phyloP scores from a whole-genome alignment of 2,113 vertebrate genomes.

The Axis porcinus region DNA sequence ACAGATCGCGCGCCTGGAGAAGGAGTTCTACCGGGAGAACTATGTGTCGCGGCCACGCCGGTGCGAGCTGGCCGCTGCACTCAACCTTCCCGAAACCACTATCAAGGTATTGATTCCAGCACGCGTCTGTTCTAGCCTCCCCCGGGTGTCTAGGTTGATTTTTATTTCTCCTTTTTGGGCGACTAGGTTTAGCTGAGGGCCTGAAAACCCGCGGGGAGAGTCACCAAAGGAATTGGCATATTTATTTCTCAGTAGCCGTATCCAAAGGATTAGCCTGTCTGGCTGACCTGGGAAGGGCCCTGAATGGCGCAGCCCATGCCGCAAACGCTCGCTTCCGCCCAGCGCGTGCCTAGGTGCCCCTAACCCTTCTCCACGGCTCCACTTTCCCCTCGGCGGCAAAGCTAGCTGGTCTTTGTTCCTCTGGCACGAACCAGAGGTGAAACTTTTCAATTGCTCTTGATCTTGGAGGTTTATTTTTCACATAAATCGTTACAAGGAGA shows the following conservation, averaged over 20 bases:
- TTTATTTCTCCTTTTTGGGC: not conserved
- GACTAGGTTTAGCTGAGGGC: not conserved
- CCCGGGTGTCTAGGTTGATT: not conserved
- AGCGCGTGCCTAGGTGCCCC: not conserved
- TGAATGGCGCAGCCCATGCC: not conserved
- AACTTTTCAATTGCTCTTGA: slow-evolving; percentile 55
- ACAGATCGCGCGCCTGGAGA: slow-evolving; percentile 91
- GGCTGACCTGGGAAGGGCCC: not conserved
- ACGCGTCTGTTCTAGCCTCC: not conserved
- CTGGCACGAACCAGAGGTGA: not conserved
- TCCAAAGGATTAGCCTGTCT: not conserved
- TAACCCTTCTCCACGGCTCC: not conserved
- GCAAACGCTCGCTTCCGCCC: not conserved
- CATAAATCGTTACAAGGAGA: slow-evolving; percentile 19
- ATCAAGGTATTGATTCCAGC: slow-evolving; percentile 90
- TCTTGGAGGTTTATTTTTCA: slow-evolving; percentile 39
- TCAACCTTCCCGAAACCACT: slow-evolving; percentile 97
- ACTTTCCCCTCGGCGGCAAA: not conserved
- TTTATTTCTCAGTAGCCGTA: not conserved
- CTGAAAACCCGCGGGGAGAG: not conserved
- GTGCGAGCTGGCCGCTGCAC: slow-evolving; percentile 95
- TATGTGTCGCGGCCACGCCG: slow-evolving; percentile 94
- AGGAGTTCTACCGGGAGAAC: slow-evolving; percentile 95
- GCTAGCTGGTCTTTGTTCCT: slow-evolving; percentile 49
- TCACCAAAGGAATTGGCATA: not conserved